phyloP scores from a whole-genome alignment of 2,113 vertebrate species.

The Herpetotheres cachinnans region DNA sequence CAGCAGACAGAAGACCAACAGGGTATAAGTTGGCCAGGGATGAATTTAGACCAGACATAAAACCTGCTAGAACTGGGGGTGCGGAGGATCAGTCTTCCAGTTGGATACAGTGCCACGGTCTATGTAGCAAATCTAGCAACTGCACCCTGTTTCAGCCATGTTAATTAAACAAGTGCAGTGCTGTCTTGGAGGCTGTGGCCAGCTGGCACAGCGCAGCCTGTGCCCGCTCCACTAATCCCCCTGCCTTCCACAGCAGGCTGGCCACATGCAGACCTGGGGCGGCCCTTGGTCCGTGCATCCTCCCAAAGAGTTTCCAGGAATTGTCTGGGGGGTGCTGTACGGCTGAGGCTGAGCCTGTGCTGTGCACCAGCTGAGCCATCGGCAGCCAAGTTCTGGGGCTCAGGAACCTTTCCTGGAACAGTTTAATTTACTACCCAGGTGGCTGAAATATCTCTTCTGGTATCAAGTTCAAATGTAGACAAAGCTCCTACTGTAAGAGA shows the following conservation, averaged over 20 bases:
- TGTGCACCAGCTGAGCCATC: accelerated
- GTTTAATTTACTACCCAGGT: neutral
- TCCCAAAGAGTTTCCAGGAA: neutral
- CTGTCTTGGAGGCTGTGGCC: neutral
- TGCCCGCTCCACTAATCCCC: neutral
- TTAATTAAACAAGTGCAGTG: accelerated
- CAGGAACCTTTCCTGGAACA: neutral
- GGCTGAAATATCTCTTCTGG: neutral
- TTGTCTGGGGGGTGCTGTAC: neutral
- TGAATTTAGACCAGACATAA: neutral
- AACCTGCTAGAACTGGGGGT: accelerated
- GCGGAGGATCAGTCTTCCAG: neutral
- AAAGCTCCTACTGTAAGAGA: neutral
- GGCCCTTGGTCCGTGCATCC: neutral
- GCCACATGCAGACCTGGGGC: neutral
- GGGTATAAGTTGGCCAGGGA: neutral
- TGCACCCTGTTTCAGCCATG: neutral
- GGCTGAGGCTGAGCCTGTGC: neutral
- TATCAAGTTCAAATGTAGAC: neutral
- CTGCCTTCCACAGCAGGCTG: neutral
- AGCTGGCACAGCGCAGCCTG: neutral
- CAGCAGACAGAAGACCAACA: neutral
- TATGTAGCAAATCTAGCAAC: accelerated
- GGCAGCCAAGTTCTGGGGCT: neutral
- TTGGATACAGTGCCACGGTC: neutral